Conservation (phyloP, 2,888 invertebrate genomes). For the Mesorhabditis spiculigera region DNA sequence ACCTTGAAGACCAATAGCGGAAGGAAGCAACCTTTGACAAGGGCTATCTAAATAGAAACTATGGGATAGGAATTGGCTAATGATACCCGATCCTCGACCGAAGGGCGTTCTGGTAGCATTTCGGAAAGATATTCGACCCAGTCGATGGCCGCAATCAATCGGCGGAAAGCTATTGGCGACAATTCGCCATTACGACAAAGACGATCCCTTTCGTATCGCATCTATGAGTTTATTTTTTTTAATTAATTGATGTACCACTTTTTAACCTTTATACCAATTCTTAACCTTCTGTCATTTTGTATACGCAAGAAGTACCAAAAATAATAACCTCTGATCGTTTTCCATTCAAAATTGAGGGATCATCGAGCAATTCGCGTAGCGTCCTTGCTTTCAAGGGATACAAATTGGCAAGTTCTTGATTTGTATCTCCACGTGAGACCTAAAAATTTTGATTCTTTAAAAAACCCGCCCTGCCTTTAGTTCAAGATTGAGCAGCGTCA, state of each 20-base stretch:
- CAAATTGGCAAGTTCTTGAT: slow-evolving; percentile 38
- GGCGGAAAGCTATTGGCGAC: slow-evolving; percentile 46
- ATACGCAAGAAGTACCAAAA: too few relatives aligned
- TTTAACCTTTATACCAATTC: neutral
- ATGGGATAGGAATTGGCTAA: neutral
- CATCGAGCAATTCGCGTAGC: slow-evolving; percentile 44
- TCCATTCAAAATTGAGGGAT: slow-evolving; percentile 43
- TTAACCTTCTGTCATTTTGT: neutral
- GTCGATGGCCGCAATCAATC: slow-evolving; percentile 54
- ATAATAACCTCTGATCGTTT: slow-evolving; percentile 45
- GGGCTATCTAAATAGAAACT: slow-evolving; percentile 26
- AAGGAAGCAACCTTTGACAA: slow-evolving; percentile 42
- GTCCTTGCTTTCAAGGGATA: slow-evolving; percentile 47
- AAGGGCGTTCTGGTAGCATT: slow-evolving; percentile 36
- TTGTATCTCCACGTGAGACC: slow-evolving; percentile 46
- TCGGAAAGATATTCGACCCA: slow-evolving; percentile 52
- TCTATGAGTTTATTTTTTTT: slow-evolving; percentile 14
- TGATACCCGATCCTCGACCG: slow-evolving; percentile 41
- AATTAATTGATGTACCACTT: too few relatives aligned
- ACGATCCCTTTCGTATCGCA: slow-evolving; percentile 52
- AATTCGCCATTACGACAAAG: slow-evolving; percentile 53
- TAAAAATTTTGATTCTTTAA: slow-evolving; percentile 11
- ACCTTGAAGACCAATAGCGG: slow-evolving; percentile 50
- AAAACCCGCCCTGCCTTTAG: slow-evolving; percentile 40
- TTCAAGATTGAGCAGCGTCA: slow-evolving; percentile 52